Evolutionary conservation across 1,140 invertebrate species (phyloP).

Genomic region (Gryllus bimaculatus): DNA sequence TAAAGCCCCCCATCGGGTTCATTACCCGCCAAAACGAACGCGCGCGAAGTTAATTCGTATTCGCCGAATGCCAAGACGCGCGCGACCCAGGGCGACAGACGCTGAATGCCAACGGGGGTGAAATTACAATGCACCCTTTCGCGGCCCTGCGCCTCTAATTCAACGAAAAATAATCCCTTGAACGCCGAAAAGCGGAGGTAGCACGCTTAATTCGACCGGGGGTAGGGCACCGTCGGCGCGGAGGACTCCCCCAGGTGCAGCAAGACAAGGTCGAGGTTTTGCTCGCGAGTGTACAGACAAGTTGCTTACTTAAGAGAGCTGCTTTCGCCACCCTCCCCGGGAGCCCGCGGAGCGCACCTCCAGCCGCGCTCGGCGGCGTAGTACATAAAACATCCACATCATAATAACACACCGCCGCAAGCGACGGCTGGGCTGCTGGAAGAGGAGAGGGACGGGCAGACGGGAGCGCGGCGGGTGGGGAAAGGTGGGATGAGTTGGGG

Average conservation of each 20-base stretch:
- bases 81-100: neutral
- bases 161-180: conserved; percentile 1
- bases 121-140: neutral
- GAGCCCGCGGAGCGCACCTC: conserved; percentile 7
- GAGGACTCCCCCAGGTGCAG: too few relatives aligned
- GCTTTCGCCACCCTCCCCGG: conserved; percentile 7
- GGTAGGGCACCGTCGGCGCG: too few relatives aligned
- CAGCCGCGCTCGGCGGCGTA: conserved; percentile 2
- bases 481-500: neutral
- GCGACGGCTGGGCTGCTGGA: neutral
- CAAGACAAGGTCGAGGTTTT: neutral
- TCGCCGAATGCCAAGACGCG: neutral
- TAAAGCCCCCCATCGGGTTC: neutral
- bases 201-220: neutral
- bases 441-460: too few relatives aligned
- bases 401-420: conserved; percentile 22
- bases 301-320: conserved; percentile 18
- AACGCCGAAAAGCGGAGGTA: neutral
- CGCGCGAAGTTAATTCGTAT: neutral
- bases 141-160: neutral
- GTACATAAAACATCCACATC: conserved; percentile 23
- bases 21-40: neutral
- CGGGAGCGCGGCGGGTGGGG: neutral
- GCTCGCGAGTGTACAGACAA: conserved; percentile 8
- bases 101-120: neutral